Conservation (phyloP, 1,140 invertebrate genomes). For the Copidosoma floridanum region DNA sequence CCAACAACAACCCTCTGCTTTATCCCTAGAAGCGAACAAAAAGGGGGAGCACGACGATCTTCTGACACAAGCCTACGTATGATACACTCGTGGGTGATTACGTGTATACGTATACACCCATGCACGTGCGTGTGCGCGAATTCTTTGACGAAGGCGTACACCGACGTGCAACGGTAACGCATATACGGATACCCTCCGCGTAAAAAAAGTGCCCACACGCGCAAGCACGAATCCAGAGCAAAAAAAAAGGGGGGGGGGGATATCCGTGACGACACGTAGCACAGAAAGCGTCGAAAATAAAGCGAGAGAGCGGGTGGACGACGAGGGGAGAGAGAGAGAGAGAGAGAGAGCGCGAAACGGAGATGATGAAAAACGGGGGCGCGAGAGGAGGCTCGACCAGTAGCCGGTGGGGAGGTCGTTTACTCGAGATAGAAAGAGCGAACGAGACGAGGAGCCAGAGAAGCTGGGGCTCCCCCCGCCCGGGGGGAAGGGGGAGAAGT, state of each 20-base stretch:
- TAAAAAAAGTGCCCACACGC: no score
- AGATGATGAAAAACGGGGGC: slow-evolving; percentile 10
- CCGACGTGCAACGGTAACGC: no score
- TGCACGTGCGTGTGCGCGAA: slow-evolving; percentile 12
- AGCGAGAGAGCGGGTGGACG: slow-evolving; percentile 9
- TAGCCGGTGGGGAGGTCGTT: slow-evolving; percentile 5
- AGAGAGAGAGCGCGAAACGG: slow-evolving; percentile 5
- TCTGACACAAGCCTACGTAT: no score
- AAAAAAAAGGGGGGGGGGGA: background rate
- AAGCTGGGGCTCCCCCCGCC: slow-evolving; percentile 26
- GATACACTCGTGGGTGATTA: no score
- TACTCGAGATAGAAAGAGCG: slow-evolving; percentile 2
- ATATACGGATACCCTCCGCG: no score
- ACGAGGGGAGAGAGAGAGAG: background rate
- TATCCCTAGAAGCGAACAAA: no score
- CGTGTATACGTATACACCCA: no score
- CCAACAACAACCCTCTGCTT: no score
- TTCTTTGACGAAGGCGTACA: slow-evolving; percentile 6
- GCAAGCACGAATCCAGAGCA: no score
- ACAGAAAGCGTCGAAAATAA: slow-evolving; percentile 13
- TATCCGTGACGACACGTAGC: background rate
- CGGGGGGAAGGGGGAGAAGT: no score
- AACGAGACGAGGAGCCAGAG: slow-evolving; percentile 17
- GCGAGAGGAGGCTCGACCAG: background rate
- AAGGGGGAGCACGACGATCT: slow-evolving; percentile 7